Evolutionary conservation across 2,113 vertebrate species (phyloP).

Genomic region (human): DNA sequence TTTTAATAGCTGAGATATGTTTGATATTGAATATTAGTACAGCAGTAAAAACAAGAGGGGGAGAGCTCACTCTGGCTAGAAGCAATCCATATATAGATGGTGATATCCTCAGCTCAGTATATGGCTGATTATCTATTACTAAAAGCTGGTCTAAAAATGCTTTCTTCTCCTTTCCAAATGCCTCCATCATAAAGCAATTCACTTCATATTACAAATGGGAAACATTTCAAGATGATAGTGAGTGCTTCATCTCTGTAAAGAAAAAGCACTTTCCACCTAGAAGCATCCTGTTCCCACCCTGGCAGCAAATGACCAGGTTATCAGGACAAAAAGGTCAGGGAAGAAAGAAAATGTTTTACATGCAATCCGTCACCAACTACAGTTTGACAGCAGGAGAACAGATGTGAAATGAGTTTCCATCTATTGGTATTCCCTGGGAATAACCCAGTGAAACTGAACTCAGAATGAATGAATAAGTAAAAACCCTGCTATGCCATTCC

Average conservation of each 20-base stretch:
- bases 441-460: constrained; percentile 45
- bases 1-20: neutral
- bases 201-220: constrained; percentile 82
- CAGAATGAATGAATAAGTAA: constrained; percentile 72
- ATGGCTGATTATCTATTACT: constrained; percentile 44
- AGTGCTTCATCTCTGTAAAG: constrained; percentile 80
- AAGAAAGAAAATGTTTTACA: constrained; percentile 71
- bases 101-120: neutral
- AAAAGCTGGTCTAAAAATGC: constrained; percentile 72
- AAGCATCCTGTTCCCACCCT: constrained; percentile 70
- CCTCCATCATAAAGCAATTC: constrained; percentile 69
- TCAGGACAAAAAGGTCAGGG: constrained; percentile 70
- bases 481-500: constrained; percentile 48
- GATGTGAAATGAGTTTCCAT: constrained; percentile 81
- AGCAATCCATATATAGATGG: neutral
- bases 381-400: constrained; percentile 82
- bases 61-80: neutral
- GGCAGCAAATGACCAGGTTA: constrained; percentile 80
- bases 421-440: constrained; percentile 57
- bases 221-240: constrained; percentile 78
- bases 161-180: constrained; percentile 70
- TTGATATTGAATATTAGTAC: neutral
- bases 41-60: neutral
- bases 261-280: constrained; percentile 77
- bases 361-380: constrained; percentile 81